Percentiles rank a stretch among this genome's conserved stretches.
These are phyloP conservation scores for Trichonephila clavipes DNA, from an alignment of 1,140 invertebrate genomes.

Conservation along the genomic window DNA sequence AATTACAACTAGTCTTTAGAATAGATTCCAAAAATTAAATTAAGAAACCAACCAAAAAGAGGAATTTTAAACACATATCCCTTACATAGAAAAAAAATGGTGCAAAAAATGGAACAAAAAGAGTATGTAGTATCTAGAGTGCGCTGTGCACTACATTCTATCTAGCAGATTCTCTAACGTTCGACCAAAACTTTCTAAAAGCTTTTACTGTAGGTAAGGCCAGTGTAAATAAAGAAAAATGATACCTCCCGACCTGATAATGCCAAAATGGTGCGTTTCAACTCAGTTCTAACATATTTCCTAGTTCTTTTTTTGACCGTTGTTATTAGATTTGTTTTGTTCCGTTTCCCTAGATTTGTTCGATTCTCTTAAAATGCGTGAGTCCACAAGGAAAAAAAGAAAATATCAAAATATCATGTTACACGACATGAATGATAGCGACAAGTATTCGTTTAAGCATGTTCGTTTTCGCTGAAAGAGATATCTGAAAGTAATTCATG, in stretches of 20 bases:
- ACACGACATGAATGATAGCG: background rate
- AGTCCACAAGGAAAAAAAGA: background rate
- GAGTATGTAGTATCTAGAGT: background rate
- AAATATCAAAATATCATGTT: background rate
- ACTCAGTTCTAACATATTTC: background rate
- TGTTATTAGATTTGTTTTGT: slow-evolving; percentile 29
- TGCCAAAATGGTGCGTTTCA: slow-evolving; percentile 36
- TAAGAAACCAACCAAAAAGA: background rate
- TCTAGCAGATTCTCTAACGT: background rate
- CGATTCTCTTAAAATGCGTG: slow-evolving; percentile 21
- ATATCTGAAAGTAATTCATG: too few relatives aligned
- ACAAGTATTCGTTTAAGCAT: background rate
- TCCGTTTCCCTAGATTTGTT: background rate
- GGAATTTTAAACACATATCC: background rate
- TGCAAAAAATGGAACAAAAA: background rate
- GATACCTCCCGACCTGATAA: slow-evolving; percentile 43
- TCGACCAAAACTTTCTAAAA: slow-evolving; percentile 63
- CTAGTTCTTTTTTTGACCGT: slow-evolving; percentile 21
- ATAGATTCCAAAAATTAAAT: background rate
- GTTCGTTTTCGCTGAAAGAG: too few relatives aligned
- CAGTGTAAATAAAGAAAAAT: slow-evolving; percentile 68
- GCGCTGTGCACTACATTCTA: background rate
- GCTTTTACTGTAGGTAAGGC: slow-evolving; percentile 55
- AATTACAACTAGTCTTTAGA: background rate
- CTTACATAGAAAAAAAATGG: background rate